Conservation (phyloP, 2,888 invertebrate species). For the Crossocerus cetratus region DNA sequence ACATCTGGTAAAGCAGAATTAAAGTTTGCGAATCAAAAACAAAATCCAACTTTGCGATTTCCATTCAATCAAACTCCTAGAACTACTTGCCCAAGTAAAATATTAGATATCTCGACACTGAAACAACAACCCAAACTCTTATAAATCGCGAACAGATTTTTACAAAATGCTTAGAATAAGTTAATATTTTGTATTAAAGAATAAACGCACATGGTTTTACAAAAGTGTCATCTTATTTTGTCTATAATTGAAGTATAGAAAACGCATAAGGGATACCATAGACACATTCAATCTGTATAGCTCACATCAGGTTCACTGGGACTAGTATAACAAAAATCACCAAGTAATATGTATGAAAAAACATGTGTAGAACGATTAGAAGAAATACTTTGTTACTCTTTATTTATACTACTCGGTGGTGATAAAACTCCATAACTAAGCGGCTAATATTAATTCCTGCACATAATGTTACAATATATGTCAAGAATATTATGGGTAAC, state of each 20-base stretch:
- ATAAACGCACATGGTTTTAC: no score
- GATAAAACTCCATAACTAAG: constrained; percentile 90
- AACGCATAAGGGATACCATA: no score
- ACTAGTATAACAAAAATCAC: no score
- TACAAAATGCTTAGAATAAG: not conserved
- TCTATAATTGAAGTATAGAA: no score
- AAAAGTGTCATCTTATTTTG: no score
- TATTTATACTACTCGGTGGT: constrained; percentile 84
- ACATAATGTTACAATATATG: constrained; percentile 87
- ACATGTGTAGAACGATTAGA: constrained; percentile 4
- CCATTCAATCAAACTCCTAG: constrained; percentile 58
- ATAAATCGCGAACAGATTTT: constrained; percentile 57
- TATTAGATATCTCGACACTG: constrained; percentile 84
- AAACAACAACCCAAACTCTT: constrained; percentile 85
- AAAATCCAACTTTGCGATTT: constrained; percentile 36
- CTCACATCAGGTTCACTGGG: no score
- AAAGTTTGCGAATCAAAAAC: constrained; percentile 25
- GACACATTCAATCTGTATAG: no score
- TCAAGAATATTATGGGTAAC: constrained; percentile 86
- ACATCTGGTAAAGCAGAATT: constrained; percentile 31
- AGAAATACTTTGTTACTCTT: constrained; percentile 25
- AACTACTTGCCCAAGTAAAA: constrained; percentile 77
- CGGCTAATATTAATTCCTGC: constrained; percentile 91
- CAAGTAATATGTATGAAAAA: constrained; percentile 1
- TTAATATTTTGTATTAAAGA: no score